phyloP scores from a whole-genome alignment of 2,888 invertebrate genomes.

The Pyrrhia umbra region DNA sequence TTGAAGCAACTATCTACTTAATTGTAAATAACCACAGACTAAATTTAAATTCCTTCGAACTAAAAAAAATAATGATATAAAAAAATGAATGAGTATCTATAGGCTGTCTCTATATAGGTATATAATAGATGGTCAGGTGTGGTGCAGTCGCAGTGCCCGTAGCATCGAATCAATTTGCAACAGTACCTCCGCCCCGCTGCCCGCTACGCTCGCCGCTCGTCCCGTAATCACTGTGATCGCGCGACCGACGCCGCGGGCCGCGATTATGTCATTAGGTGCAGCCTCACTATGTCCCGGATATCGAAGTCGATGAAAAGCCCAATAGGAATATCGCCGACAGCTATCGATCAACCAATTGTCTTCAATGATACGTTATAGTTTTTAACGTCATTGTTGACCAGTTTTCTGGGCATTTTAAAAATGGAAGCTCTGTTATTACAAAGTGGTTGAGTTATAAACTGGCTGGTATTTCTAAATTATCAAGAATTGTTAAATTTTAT shows the following conservation, averaged over 20 bases:
- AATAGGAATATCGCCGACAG: conserved; percentile 76
- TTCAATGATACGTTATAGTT: too few relatives aligned
- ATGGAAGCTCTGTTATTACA: too few relatives aligned
- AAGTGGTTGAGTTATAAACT: too few relatives aligned
- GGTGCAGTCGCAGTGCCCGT: conserved; percentile 64
- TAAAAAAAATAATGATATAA: too few relatives aligned
- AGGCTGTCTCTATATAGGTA: not conserved
- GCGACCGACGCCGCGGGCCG: conserved; percentile 75
- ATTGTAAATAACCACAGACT: too few relatives aligned
- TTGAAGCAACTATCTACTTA: too few relatives aligned
- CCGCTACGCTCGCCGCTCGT: conserved; percentile 67
- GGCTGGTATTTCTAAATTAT: too few relatives aligned
- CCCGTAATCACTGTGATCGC: conserved; percentile 79
- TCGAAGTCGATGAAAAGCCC: conserved; percentile 77
- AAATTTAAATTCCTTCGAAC: too few relatives aligned
- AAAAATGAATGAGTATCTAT: too few relatives aligned
- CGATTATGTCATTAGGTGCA: conserved; percentile 85
- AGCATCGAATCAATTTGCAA: conserved; percentile 80
- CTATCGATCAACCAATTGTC: conserved; percentile 71
- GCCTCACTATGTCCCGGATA: conserved; percentile 77
- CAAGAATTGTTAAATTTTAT: too few relatives aligned
- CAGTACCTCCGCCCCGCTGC: conserved; percentile 69
- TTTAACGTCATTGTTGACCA: too few relatives aligned
- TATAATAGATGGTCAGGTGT: conserved; percentile 69
- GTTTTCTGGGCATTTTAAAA: too few relatives aligned